Percentiles rank a stretch among this genome's conserved stretches.
phyloP scores from a whole-genome alignment of 2,888 invertebrate genomes.

The Arctia plantaginis region DNA sequence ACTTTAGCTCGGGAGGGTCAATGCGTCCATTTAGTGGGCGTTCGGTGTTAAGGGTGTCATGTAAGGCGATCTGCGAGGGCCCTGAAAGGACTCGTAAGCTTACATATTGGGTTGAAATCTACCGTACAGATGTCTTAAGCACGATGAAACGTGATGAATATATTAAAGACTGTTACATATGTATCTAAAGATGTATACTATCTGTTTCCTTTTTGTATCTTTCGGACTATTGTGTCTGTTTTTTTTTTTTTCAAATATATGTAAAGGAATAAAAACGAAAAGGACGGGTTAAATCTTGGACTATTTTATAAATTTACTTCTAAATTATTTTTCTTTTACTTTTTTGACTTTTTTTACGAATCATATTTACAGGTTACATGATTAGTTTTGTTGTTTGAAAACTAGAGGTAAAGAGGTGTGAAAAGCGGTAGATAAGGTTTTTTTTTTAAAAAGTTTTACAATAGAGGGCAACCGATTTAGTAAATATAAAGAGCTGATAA shows the following conservation, averaged over 20 bases:
- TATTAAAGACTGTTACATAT: background rate
- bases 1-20: background rate
- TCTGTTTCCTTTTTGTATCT: background rate
- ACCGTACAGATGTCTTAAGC: background rate
- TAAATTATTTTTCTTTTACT: too few relatives aligned
- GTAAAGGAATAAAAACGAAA: too few relatives aligned
- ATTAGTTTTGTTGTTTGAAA: too few relatives aligned
- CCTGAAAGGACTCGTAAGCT: slow-evolving; percentile 5
- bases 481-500: too few relatives aligned
- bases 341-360: too few relatives aligned
- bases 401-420: too few relatives aligned
- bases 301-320: too few relatives aligned
- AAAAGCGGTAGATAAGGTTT: too few relatives aligned
- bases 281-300: too few relatives aligned
- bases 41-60: slow-evolving; percentile 2
- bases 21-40: background rate
- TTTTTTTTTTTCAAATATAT: background rate
- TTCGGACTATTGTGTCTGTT: background rate
- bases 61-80: background rate
- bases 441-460: too few relatives aligned
- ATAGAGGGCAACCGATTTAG: too few relatives aligned
- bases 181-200: background rate
- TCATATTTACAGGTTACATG: too few relatives aligned
- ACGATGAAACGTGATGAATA: background rate
- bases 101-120: slow-evolving; percentile 4